Conservation (phyloP, 2,113 vertebrate species). For the Notechis scutatus region DNA sequence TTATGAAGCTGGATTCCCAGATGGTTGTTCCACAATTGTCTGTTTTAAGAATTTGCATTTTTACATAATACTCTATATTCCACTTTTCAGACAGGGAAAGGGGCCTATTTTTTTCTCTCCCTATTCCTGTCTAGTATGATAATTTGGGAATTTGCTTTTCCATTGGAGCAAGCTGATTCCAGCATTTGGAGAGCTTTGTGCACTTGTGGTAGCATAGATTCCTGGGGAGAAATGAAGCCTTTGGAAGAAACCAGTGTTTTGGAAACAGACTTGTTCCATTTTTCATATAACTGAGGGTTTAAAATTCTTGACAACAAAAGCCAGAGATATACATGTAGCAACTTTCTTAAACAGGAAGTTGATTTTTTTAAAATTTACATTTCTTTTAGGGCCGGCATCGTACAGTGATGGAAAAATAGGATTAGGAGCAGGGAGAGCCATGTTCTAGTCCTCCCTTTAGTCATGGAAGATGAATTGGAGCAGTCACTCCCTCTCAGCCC, state of each 20-base stretch:
- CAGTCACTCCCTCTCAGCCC: background rate
- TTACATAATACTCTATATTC: background rate
- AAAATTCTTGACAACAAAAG: background rate
- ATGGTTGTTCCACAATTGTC: rapidly evolving
- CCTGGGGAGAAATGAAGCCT: background rate
- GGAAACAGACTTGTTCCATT: background rate
- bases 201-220: background rate
- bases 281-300: background rate
- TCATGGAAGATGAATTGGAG: background rate
- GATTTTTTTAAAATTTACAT: background rate
- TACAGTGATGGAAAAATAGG: background rate
- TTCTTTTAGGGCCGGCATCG: background rate
- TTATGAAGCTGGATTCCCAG: background rate
- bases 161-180: background rate
- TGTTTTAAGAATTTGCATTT: background rate
- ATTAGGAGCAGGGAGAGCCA: background rate
- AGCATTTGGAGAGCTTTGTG: background rate
- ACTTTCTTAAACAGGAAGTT: background rate
- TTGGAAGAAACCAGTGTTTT: background rate
- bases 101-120: background rate
- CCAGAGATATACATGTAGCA: background rate
- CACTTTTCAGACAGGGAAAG: background rate
- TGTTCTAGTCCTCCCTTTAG: background rate
- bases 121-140: conserved; percentile 5
- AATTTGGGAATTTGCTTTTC: background rate